Base-by-base conservation (phyloP, 2,113 vertebrate species). In the Cinclus cinclus region DNA sequence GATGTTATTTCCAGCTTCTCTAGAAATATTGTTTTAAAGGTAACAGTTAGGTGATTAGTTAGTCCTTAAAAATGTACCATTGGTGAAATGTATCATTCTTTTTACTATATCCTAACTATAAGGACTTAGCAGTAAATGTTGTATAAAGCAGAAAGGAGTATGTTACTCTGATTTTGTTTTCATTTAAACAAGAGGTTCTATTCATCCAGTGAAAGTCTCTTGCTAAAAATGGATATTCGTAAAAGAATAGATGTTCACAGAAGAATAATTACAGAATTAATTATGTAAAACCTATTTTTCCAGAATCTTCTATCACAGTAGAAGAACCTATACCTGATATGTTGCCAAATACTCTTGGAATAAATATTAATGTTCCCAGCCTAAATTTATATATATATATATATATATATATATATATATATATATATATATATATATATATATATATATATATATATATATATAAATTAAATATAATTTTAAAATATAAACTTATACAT, bases 1-100 rank as follows among this genome's bases (percentile, higher is more conserved):
- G 55, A 98, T 44, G 9, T 98, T 98, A 94, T 98, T 98, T 87
- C 98, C 98, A n/a, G 97, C 98, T 96, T 98, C 97, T 95, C 98
- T 98, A 96, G 80, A 96, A 95, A 96, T 59, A 97, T 56, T 85
- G 31, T 80, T 96, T 84, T 62, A 91, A 96, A 96, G 83, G 89
- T 74, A 82, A 86, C 67, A 90, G 46, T 80, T 77, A 70, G 0
- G 3, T 75, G 28, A 39, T 58, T 80, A 65, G 69, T 58, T 37
- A 53, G 22, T 35, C 65, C 25, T 70, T 76, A 63, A 69, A 92
- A 81, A 74, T 21, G 4, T 52, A n/a, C 28, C 37, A 59, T 22
- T 83, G 59, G 14, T 81, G 6, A 83, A 90, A 56, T 20, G 8
- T 9, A 71, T 44, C 1, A 33, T 52, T 79, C 35, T 65, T 76